These are phyloP conservation scores for Gymnobelideus leadbeateri DNA, from an alignment of 2,113 vertebrate genomes.

Conservation along the genomic window DNA sequence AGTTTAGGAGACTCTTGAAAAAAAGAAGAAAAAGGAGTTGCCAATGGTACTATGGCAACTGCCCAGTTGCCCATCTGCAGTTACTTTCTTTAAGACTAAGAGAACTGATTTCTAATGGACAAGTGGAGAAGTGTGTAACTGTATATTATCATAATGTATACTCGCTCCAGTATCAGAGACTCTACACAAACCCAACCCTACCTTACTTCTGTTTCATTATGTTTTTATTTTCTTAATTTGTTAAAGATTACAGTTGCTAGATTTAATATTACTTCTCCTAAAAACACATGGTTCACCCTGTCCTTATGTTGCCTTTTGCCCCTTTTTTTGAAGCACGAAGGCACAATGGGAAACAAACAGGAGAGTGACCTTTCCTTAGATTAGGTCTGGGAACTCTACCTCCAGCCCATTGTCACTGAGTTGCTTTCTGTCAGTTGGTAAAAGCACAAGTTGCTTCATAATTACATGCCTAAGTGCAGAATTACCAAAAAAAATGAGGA, in stretches of 20 bases:
- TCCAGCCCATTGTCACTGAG: not conserved
- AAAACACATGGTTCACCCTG: not conserved
- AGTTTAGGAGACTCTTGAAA: not conserved
- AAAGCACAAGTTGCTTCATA: not conserved
- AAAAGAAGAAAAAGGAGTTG: not conserved
- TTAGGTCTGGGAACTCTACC: not conserved
- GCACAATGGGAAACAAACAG: not conserved
- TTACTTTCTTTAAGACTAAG: not conserved
- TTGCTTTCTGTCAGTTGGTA: not conserved
- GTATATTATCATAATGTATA: not conserved
- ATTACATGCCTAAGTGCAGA: not conserved
- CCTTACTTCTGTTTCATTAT: not conserved
- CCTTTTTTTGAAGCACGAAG: not conserved
- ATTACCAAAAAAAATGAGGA: not conserved
- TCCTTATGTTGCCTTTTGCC: not conserved
- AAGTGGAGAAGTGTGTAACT: not conserved
- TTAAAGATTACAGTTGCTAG: not conserved
- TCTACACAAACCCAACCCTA: not conserved
- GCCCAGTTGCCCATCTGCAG: not conserved
- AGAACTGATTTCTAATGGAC: not conserved
- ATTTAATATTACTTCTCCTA: not conserved
- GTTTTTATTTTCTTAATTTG: not conserved
- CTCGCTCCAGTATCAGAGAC: not conserved
- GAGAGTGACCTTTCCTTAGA: not conserved
- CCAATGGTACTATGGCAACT: not conserved